phyloP scores from a whole-genome alignment of 2,888 invertebrate species.

The Morpho helenor region DNA sequence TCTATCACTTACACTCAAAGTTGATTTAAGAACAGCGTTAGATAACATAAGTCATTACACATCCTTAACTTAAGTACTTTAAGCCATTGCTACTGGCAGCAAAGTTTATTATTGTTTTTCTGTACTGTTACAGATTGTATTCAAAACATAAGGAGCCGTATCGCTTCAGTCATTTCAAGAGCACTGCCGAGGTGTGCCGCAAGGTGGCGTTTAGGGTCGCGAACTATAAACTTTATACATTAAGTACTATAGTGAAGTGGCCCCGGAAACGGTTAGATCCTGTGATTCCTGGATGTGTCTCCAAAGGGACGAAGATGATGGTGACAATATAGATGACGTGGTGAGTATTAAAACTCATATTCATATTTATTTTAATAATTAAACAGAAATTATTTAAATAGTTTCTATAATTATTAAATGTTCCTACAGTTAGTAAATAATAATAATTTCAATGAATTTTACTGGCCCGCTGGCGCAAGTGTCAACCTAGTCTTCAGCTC shows the following conservation, averaged over 20 bases:
- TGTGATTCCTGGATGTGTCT: slow-evolving; percentile 72
- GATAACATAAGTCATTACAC: slow-evolving; percentile 15
- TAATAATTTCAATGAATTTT: no score
- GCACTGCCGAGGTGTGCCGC: slow-evolving; percentile 55
- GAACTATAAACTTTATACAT: slow-evolving; percentile 31
- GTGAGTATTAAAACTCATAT: slow-evolving; percentile 40
- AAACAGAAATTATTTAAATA: no score
- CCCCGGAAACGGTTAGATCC: slow-evolving; percentile 24
- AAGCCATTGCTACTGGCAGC: slow-evolving; percentile 41
- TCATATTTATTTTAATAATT: not conserved
- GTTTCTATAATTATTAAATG: no score
- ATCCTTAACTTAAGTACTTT: slow-evolving; percentile 30
- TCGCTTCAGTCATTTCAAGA: slow-evolving; percentile 55
- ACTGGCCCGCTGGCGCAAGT: no score
- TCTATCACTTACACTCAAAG: slow-evolving; percentile 7
- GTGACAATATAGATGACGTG: slow-evolving; percentile 60
- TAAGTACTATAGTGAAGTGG: slow-evolving; percentile 40
- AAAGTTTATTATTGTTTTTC: slow-evolving; percentile 75
- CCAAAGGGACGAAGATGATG: slow-evolving; percentile 65
- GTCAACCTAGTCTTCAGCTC: no score
- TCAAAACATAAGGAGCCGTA: slow-evolving; percentile 63
- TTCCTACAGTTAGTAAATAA: no score
- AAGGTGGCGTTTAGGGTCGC: slow-evolving; percentile 46
- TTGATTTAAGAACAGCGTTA: slow-evolving; percentile 11
- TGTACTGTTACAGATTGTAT: slow-evolving; percentile 75